Evolutionary conservation across 2,113 vertebrate genomes (phyloP).

Genomic region (Lycaon pictus): DNA sequence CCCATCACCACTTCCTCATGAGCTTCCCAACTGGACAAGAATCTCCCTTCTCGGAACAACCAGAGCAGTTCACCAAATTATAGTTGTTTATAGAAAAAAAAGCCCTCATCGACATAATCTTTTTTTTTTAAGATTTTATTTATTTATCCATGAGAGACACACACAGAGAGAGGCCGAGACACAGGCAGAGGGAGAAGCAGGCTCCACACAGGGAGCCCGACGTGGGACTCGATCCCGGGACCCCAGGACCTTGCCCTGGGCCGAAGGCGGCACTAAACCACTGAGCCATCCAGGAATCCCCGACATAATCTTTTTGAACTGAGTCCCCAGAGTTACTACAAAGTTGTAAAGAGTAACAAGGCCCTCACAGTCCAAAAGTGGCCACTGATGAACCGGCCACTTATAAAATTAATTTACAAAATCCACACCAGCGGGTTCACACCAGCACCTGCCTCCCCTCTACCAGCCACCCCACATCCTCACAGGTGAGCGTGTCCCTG

Average conservation of each 20-base stretch:
- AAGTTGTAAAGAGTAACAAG: neutral
- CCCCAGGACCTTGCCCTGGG: too few relatives aligned
- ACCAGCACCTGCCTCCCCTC: neutral
- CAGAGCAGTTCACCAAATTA: neutral
- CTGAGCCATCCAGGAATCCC: neutral
- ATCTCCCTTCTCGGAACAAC: neutral
- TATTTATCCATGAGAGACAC: too few relatives aligned
- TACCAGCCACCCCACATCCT: neutral
- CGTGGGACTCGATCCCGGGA: too few relatives aligned
- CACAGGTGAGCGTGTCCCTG: neutral
- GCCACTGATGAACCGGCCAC: neutral
- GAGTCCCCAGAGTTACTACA: neutral
- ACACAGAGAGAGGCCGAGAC: too few relatives aligned
- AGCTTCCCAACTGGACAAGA: neutral
- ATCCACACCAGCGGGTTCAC: neutral
- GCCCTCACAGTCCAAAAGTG: neutral
- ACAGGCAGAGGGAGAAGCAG: too few relatives aligned
- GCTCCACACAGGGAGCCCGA: too few relatives aligned
- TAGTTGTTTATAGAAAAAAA: neutral
- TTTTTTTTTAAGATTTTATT: too few relatives aligned
- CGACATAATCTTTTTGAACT: neutral
- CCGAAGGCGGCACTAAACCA: too few relatives aligned
- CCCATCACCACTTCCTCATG: neutral
- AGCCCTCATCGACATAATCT: neutral
- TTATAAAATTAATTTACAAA: neutral